A percentile compares a stretch with the other conserved stretches of the same genome.
phyloP scores from a whole-genome alignment of 2,797 vertebrate species.

The Euthynnus affinis region DNA sequence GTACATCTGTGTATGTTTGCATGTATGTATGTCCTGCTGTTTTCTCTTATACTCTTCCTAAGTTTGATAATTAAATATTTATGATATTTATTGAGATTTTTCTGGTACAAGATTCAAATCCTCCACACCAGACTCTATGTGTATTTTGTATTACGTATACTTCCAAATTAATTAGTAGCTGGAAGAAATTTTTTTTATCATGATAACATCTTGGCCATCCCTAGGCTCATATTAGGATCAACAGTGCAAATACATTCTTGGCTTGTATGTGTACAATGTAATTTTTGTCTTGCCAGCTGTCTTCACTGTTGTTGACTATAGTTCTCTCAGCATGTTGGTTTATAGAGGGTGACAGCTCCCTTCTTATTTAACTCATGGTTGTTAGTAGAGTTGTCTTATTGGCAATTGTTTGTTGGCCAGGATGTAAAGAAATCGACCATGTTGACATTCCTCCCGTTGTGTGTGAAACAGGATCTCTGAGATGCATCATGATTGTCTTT shows the following conservation, averaged over 20 bases:
- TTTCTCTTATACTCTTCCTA: too few species aligned
- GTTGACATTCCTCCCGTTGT: conserved; percentile 31
- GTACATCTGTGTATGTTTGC: too few species aligned
- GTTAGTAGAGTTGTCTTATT: conserved; percentile 41
- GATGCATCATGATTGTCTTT: conserved; percentile 25
- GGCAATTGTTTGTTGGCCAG: conserved; percentile 47
- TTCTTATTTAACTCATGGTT: conserved; percentile 39
- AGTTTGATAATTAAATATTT: too few species aligned
- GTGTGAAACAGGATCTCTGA: conserved; percentile 32
- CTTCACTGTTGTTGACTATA: conserved; percentile 44
- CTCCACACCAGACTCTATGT: too few species aligned
- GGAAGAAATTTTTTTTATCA: too few species aligned
- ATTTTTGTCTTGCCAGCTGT: conserved; percentile 50
- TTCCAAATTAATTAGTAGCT: too few species aligned
- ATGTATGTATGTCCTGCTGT: too few species aligned
- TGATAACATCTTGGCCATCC: too few species aligned
- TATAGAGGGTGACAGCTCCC: conserved; percentile 21
- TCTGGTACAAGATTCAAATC: too few species aligned
- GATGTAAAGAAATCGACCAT: conserved; percentile 51
- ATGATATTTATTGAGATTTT: too few species aligned
- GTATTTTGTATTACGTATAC: too few species aligned
- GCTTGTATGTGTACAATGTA: conserved; percentile 33
- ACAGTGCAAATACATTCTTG: conserved; percentile 27
- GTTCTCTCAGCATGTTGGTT: conserved; percentile 44
- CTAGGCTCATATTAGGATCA: conserved; percentile 28